Conservation (phyloP, 2,888 invertebrate genomes). For the Caradrina clavipalpis region DNA sequence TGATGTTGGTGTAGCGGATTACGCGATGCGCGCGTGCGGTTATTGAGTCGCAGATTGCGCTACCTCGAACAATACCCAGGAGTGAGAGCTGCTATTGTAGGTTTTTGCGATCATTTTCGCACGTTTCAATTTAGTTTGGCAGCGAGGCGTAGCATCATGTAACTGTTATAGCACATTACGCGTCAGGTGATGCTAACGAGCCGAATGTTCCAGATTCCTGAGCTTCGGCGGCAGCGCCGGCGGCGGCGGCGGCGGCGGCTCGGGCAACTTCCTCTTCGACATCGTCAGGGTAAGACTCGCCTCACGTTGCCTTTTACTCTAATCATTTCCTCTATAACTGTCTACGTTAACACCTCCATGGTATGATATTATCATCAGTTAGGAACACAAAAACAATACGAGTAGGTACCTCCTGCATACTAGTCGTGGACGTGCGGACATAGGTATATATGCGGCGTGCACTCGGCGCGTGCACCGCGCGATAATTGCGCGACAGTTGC, state of each 20-base stretch:
- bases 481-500: constrained; percentile 19
- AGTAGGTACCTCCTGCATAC: neutral
- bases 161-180: constrained; percentile 59
- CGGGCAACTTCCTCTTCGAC: constrained; percentile 97
- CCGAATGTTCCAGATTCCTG: constrained; percentile 88
- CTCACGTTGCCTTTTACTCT: neutral
- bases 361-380: neutral
- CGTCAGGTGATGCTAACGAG: constrained; percentile 25
- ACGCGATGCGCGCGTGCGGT: neutral
- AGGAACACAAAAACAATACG: constrained; percentile 2
- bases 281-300: constrained; percentile 95
- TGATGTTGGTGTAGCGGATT: constrained; percentile 1
- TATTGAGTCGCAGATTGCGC: constrained; percentile 31
- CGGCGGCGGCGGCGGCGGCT: constrained; percentile 92
- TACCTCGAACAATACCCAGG: constrained; percentile 35
- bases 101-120: constrained; percentile 81
- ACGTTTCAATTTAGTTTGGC: constrained; percentile 78
- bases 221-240: constrained; percentile 91
- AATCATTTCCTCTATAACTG: constrained; percentile 2
- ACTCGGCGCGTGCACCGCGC: neutral
- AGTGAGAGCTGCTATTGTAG: constrained; percentile 63
- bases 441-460: too few species aligned
- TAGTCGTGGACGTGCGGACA: neutral
- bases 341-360: constrained; percentile 8
- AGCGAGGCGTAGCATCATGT: constrained; percentile 63